Evolutionary conservation across 2,797 vertebrate species (phyloP).

Genomic region (Spinus pinus): DNA sequence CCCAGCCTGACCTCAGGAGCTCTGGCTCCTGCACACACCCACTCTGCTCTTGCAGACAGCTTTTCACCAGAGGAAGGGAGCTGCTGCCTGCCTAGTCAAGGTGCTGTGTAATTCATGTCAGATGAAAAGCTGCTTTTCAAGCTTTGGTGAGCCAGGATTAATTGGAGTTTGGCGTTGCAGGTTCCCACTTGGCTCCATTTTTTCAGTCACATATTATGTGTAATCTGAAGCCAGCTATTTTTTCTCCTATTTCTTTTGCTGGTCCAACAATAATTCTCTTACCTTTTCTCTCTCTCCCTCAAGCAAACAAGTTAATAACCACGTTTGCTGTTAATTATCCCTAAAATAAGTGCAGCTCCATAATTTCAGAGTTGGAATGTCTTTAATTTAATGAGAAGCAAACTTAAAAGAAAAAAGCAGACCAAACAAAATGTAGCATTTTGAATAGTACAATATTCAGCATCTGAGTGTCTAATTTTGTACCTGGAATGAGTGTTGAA

Average conservation of each 20-base stretch:
- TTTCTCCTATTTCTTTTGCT: neutral
- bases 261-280: neutral
- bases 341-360: neutral
- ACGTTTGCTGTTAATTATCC: neutral
- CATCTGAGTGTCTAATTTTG: neutral
- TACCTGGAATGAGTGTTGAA: neutral
- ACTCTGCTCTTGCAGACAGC: neutral
- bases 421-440: neutral
- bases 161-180: neutral
- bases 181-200: neutral
- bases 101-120: neutral
- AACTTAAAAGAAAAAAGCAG: neutral
- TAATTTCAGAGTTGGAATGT: neutral
- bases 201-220: neutral
- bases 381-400: neutral
- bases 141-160: neutral
- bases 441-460: neutral
- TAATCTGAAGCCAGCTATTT: neutral
- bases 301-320: neutral
- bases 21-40: neutral
- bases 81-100: neutral
- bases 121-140: neutral
- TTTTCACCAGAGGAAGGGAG: neutral
- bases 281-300: neutral
- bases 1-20: rapidly evolving